These are phyloP conservation scores for Alectura lathami DNA, from an alignment of 2,113 vertebrate species.

Conservation along the genomic window DNA sequence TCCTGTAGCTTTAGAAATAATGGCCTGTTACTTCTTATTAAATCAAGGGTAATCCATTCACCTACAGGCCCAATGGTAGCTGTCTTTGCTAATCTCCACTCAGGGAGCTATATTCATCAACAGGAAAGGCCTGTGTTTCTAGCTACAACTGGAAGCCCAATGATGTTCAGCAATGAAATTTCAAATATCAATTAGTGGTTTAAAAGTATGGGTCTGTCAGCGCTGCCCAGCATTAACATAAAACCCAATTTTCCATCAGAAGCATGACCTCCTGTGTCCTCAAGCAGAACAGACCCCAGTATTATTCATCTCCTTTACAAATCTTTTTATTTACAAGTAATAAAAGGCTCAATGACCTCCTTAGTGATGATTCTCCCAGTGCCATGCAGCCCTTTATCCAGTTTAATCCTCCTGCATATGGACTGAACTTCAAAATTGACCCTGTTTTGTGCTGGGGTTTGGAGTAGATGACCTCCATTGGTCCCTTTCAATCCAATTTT, in stretches of 20 bases:
- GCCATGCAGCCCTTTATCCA: not conserved
- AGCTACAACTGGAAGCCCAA: slow-evolving; percentile 17
- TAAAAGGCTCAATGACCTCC: not conserved
- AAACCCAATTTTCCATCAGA: not conserved
- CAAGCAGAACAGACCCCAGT: not conserved
- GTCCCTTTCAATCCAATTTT: not conserved
- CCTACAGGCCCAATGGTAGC: slow-evolving; percentile 44
- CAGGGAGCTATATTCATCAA: slow-evolving; percentile 30
- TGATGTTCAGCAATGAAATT: not conserved
- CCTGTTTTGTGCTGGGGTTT: not conserved
- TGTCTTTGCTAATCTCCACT: slow-evolving; percentile 51
- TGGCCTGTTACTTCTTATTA: slow-evolving; percentile 66
- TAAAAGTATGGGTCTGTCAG: not conserved
- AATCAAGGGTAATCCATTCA: slow-evolving; percentile 67
- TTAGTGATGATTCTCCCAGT: not conserved
- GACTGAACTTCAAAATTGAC: not conserved
- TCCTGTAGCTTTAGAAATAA: slow-evolving; percentile 67
- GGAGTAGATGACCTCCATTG: not conserved
- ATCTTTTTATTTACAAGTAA: not conserved
- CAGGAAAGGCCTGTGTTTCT: not conserved
- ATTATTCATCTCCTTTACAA: not conserved
- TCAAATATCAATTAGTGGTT: slow-evolving; percentile 15
- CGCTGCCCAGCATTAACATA: not conserved
- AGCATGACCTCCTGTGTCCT: not conserved
- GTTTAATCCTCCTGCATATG: not conserved